These are phyloP conservation scores for Schlechtendalia chinensis DNA, from an alignment of 1,140 invertebrate species.

Conservation along the genomic window DNA sequence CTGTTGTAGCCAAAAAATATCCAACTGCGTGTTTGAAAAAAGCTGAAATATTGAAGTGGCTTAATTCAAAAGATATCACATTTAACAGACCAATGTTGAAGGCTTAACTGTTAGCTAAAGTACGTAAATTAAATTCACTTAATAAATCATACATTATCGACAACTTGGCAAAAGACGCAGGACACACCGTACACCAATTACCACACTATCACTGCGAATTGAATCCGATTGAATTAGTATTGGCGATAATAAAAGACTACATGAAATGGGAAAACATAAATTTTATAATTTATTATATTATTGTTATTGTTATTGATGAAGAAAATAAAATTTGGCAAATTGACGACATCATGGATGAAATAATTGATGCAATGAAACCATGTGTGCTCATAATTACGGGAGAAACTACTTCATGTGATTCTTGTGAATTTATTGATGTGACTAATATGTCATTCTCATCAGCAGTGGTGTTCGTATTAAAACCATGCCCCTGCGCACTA, in stretches of 20 bases:
- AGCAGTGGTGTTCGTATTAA: not conserved
- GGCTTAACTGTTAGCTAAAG: not conserved
- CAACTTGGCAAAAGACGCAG: constrained; percentile 50
- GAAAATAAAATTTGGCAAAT: constrained; percentile 3
- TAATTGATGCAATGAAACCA: not conserved
- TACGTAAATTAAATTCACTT: not conserved
- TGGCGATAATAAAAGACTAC: constrained; percentile 55
- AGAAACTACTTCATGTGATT: not conserved
- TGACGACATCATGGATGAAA: constrained; percentile 1
- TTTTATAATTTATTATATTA: not conserved
- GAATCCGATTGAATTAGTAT: constrained; percentile 56
- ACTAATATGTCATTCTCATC: not conserved
- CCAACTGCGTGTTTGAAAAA: not conserved
- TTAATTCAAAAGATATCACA: not conserved
- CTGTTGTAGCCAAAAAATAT: not conserved
- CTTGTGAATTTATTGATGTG: not conserved
- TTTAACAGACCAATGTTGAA: not conserved
- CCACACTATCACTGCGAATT: constrained; percentile 56
- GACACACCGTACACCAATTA: constrained; percentile 53
- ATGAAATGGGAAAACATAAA: constrained; percentile 53
- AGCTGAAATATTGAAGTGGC: not conserved
- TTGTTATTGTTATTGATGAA: not conserved
- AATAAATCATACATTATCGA: constrained; percentile 52
- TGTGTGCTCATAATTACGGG: not conserved
- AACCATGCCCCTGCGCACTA: not conserved